Percentiles rank a stretch among this genome's conserved stretches.
phyloP scores from a whole-genome alignment of 2,797 vertebrate genomes.

The Acropternis orthonyx region DNA sequence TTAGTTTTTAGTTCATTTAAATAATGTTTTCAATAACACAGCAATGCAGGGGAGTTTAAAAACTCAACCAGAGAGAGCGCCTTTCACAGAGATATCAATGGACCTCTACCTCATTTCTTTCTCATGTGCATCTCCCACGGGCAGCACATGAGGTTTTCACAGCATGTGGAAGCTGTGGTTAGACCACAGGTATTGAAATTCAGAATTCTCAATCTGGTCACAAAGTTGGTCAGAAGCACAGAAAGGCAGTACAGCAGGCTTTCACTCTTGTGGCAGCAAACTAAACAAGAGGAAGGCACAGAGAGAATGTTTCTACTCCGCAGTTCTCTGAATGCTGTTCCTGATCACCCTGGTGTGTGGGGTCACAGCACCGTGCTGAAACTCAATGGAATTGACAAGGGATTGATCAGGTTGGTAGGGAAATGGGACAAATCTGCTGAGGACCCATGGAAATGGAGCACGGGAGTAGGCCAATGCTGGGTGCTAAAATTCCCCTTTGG shows the following conservation, averaged over 20 bases:
- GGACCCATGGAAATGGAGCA: background rate
- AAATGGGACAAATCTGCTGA: fast-evolving
- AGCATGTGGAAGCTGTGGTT: background rate
- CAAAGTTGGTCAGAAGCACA: background rate
- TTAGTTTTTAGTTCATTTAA: background rate
- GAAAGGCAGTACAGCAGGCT: background rate
- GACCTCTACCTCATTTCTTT: background rate
- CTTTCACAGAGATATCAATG: background rate
- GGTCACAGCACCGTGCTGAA: background rate
- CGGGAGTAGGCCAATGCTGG: fast-evolving
- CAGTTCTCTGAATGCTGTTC: background rate
- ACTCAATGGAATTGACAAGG: fast-evolving
- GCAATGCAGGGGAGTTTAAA: background rate
- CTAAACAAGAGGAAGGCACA: background rate
- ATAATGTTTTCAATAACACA: background rate
- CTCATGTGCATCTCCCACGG: fast-evolving
- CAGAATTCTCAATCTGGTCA: background rate
- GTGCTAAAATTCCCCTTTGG: conserved; percentile 24
- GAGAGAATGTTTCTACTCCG: fast-evolving
- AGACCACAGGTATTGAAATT: background rate
- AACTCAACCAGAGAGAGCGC: background rate
- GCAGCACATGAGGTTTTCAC: background rate
- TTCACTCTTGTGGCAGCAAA: fast-evolving
- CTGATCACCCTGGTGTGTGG: fast-evolving
- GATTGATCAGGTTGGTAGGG: background rate